Evolutionary conservation across 2,113 vertebrate species (phyloP).

Genomic region (Bufo bufo): DNA sequence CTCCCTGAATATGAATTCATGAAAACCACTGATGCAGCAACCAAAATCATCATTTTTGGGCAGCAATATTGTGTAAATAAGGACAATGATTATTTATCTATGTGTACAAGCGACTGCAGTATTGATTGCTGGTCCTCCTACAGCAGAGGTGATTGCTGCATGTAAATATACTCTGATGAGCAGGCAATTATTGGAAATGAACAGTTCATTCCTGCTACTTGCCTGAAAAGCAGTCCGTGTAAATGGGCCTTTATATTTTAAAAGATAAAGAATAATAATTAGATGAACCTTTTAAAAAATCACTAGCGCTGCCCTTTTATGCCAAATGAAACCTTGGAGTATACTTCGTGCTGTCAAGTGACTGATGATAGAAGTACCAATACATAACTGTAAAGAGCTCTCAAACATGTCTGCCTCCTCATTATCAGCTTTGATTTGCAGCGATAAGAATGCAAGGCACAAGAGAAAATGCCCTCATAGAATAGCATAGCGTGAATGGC

Average conservation of each 20-base stretch:
- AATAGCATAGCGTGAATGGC: background rate
- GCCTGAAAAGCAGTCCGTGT: too few species aligned
- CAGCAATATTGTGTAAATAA: too few species aligned
- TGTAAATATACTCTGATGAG: too few species aligned
- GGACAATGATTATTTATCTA: too few species aligned
- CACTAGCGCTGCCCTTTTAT: background rate
- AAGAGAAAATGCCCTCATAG: conserved; percentile 12
- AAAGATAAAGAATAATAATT: background rate
- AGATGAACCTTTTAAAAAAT: background rate
- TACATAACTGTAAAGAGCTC: background rate
- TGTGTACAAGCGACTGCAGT: too few species aligned
- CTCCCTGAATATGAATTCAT: too few species aligned
- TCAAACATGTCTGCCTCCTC: background rate
- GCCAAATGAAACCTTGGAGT: background rate
- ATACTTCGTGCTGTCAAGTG: conserved; percentile 29
- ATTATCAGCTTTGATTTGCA: background rate
- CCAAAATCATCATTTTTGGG: too few species aligned
- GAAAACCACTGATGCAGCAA: too few species aligned
- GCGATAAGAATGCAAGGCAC: background rate
- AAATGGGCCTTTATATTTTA: background rate
- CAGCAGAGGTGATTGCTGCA: too few species aligned
- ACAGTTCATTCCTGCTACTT: too few species aligned
- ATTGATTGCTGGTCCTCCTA: too few species aligned
- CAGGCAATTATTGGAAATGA: too few species aligned
- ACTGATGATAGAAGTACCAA: conserved; percentile 24